A percentile compares a stretch with the other conserved stretches of the same genome.
Evolutionary conservation across 2,888 invertebrate genomes (phyloP).

Genomic region (Ophion obscuratus): DNA sequence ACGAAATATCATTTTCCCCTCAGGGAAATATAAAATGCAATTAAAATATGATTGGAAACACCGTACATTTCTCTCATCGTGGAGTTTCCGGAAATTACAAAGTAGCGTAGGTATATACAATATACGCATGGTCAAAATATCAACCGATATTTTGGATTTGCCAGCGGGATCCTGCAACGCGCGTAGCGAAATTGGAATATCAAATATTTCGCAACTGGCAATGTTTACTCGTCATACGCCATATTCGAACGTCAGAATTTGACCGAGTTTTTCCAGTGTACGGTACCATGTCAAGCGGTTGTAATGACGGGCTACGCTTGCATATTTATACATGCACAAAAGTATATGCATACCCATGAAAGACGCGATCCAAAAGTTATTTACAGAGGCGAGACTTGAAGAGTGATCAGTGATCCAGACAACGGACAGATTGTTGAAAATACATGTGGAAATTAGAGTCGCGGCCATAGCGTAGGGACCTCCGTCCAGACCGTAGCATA

Average conservation of each 20-base stretch:
- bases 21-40: too few species aligned
- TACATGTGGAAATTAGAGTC: conserved; percentile 70
- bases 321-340: neutral
- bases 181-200: neutral
- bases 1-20: too few species aligned
- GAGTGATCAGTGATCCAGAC: conserved; percentile 45
- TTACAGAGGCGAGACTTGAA: conserved; percentile 60
- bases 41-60: too few species aligned
- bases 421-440: conserved; percentile 50
- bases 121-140: conserved; percentile 1
- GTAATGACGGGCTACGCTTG: neutral
- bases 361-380: conserved; percentile 45
- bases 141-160: conserved; percentile 41
- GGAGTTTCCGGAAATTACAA: conserved; percentile 42
- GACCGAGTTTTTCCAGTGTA: neutral
- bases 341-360: neutral
- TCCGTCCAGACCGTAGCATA: conserved; percentile 24
- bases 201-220: neutral
- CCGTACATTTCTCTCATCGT: too few species aligned
- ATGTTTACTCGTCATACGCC: neutral
- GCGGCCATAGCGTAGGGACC: conserved; percentile 19
- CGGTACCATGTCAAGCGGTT: neutral
- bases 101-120: neutral
- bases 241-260: neutral
- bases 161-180: neutral